Percentiles rank a stretch among this genome's conserved stretches.
Conservation (phyloP, 2,113 vertebrate genomes). For the Platanista minor region DNA sequence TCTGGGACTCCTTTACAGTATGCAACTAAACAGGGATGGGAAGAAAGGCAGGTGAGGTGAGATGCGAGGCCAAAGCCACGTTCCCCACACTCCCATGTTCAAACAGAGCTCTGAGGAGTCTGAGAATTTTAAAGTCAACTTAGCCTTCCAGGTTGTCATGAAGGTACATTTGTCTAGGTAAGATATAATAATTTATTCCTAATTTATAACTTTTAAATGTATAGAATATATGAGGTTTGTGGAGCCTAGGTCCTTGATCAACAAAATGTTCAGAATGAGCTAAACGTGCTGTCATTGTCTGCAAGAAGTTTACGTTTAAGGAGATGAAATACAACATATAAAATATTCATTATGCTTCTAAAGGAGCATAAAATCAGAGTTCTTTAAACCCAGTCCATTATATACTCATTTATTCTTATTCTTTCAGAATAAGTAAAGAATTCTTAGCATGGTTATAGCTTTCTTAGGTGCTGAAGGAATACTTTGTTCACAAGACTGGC, state of each 20-base stretch:
- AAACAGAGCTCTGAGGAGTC: background rate
- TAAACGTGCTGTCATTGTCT: background rate
- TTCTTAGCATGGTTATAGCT: background rate
- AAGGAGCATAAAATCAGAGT: background rate
- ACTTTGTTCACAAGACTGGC: background rate
- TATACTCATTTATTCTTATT: background rate
- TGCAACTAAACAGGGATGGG: background rate
- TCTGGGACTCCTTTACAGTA: background rate
- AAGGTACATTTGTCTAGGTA: background rate
- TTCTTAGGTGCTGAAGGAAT: background rate
- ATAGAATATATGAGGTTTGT: background rate
- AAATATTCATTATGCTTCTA: background rate
- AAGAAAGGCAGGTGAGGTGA: background rate
- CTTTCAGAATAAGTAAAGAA: background rate
- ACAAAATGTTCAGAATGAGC: background rate
- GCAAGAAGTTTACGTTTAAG: slow-evolving; percentile 3
- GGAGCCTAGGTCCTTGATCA: background rate
- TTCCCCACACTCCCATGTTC: background rate
- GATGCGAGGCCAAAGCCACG: rapidly evolving
- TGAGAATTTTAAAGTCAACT: background rate
- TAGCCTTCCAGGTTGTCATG: background rate
- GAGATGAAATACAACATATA: background rate
- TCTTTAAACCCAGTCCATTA: background rate
- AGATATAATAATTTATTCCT: background rate
- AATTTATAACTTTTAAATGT: background rate